Evolutionary conservation across 2,888 invertebrate species (phyloP), one percentile per base, ranked within the genome.

Genomic region (Euplagia quadripunctaria): DNA sequence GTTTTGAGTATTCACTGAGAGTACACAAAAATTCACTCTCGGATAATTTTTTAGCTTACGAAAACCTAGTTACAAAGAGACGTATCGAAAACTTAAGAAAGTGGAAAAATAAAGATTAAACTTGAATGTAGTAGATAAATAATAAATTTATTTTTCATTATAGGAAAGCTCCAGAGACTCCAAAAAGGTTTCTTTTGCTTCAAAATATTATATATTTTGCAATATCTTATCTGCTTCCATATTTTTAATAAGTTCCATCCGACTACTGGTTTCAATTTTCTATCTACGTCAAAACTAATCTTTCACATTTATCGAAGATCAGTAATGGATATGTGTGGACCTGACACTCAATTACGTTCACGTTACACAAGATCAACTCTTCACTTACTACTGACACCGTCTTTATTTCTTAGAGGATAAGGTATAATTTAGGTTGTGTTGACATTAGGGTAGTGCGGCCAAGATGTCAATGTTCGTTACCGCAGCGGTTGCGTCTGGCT

Each of bases 321-420:
- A 71, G 83, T 75, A 83, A 82, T 81, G 78, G 82, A 85, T 85
- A 82, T 81, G 87, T 82, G 88, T 89, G 90, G 76, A 67, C 68
- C 71, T 89, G 90, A 90, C 90, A 90, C 79, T 79, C 88, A 87
- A 90, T 90, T 87, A 88, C 85, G 79, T 64, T 74, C 79, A 73
- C 79, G 83, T 85, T 84, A 83, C 80, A 71, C 58, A 67, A 41
- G 71, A 74, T 75, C 70, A 43, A 69, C 52, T 20, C 3, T 52
- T 51, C 17, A 66, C 42, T 43, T 72, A 6, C 73, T 12, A 41
- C 31, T 17, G 7, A n/a, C 64, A 17, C 61, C 52, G 52, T 31
- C 69, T 69, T 67, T 78, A 78, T 69, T 9, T 0, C 8, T 0
- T 31, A 41, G 2, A 17, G 0, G 0, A 41, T 76, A 80, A 76